Evolutionary conservation across 2,113 vertebrate genomes (phyloP).

Genomic region (Oxygymnocypris stewartii): DNA sequence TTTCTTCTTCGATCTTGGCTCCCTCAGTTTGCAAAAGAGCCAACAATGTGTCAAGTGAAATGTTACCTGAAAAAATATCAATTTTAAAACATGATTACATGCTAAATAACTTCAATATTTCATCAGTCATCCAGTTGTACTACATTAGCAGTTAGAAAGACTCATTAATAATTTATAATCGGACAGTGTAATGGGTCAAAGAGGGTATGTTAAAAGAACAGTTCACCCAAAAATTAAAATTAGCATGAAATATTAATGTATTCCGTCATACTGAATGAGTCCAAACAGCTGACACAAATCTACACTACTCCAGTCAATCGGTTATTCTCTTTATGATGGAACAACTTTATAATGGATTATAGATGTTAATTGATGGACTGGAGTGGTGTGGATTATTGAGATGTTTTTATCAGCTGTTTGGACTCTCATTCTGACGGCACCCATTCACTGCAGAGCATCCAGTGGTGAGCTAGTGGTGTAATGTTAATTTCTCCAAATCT

Average conservation of each 20-base stretch:
- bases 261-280: not conserved
- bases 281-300: not conserved
- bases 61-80: constrained; percentile 77
- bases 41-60: constrained; percentile 84
- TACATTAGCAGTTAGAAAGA: not conserved
- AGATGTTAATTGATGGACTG: not conserved
- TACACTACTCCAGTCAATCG: not conserved
- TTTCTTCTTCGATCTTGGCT: constrained; percentile 90
- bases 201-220: not conserved
- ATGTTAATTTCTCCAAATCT: too few species aligned
- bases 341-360: too few species aligned
- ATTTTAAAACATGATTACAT: not conserved
- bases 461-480: not conserved
- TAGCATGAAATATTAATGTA: too few species aligned
- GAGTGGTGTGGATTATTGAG: not conserved
- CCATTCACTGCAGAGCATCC: not conserved
- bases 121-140: not conserved
- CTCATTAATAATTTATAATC: too few species aligned
- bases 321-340: too few species aligned
- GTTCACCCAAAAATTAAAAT: not conserved
- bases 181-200: too few species aligned
- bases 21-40: constrained; percentile 86
- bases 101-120: not conserved
- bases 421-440: not conserved
- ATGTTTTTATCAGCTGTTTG: not conserved